Base-by-base conservation (phyloP, 2,888 invertebrate genomes). In the Villa cingulata region DNA sequence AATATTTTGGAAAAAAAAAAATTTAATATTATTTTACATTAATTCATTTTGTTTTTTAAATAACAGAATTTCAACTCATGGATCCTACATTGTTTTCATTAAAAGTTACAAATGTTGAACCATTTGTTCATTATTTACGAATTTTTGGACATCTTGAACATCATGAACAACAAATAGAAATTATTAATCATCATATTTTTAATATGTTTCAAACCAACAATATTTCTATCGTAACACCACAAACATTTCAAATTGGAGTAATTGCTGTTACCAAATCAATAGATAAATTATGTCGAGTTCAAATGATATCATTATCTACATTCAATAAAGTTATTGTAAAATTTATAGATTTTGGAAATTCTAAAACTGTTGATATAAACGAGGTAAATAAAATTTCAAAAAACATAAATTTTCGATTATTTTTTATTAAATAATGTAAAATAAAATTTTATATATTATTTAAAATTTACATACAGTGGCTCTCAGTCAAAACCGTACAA, bases 231-330 rank as follows among this genome's bases (percentile, higher is more conserved):
- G 7, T 23, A 23, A 23, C 7, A 23, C 7, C 4, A 23, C 23
- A 23, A 7, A 4, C 23, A 10, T 42, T 49, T 4, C 16, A 36
- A 23, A 38, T 45, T 16, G 51, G 78, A 49, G 62, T 73, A 4
- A 62, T 81, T 56, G 80, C 79, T 65, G 78, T 80, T 63, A 81
- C 80, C 3, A 45, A 41, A 3, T 45, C 40, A 6, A 9, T 37
- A 15, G 37, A 76, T 40, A 72, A 72, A 14, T 82, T 79, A 61
- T 81, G 79, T 58, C 71, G 83, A 56, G 80, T 79, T 10, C 75
- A 74, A 60, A 71, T 83, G 42, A 68, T 73, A 41, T 74, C 68
- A 49, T 65, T 72, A 12, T 57, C 76, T 41, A 59, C 68, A 4
- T 72, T 17, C 6, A 37, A 44, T 1, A 29, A 12, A 9, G 37